Conservation (phyloP, 1,140 invertebrate genomes). For the Drosophila erecta region DNA sequence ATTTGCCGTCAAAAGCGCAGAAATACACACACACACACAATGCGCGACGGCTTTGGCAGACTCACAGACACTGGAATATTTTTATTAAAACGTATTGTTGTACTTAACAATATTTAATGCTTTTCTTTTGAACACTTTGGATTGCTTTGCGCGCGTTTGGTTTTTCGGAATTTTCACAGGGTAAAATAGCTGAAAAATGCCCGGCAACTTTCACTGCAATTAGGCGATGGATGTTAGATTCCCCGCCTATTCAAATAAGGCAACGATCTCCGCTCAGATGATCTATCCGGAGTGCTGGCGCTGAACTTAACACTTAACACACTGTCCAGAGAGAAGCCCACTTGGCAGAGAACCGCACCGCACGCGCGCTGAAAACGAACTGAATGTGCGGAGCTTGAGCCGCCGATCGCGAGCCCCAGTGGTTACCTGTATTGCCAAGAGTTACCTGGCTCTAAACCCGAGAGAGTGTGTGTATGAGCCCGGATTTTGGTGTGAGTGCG, state of each 20-base stretch:
- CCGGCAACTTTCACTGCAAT: constrained; percentile 75
- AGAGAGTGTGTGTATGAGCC: constrained; percentile 28
- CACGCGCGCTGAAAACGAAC: constrained; percentile 83
- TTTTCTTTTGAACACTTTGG: constrained; percentile 67
- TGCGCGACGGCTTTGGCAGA: constrained; percentile 10
- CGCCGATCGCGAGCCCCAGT: constrained; percentile 46
- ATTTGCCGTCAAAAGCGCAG: constrained; percentile 53
- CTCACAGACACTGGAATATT: constrained; percentile 46
- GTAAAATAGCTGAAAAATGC: constrained; percentile 62
- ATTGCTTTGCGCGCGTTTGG: constrained; percentile 64
- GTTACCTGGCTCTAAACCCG: constrained; percentile 35
- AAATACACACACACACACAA: constrained; percentile 41
- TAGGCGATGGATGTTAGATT: constrained; percentile 30
- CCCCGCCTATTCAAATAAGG: constrained; percentile 36
- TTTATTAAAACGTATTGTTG: constrained; percentile 27
- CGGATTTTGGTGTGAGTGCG: constrained; percentile 28
- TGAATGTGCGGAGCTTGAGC: constrained; percentile 62
- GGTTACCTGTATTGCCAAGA: constrained; percentile 48
- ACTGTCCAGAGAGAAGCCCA: constrained; percentile 48
- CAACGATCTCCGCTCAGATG: constrained; percentile 40
- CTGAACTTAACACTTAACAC: constrained; percentile 14
- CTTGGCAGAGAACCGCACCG: constrained; percentile 76
- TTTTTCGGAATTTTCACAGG: constrained; percentile 66
- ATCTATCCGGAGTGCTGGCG: constrained; percentile 9
- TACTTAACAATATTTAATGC: constrained; percentile 53